Percentiles rank a stretch among this genome's conserved stretches.
Conservation (phyloP, 2,888 invertebrate genomes). For the Calameuta pallipes region DNA sequence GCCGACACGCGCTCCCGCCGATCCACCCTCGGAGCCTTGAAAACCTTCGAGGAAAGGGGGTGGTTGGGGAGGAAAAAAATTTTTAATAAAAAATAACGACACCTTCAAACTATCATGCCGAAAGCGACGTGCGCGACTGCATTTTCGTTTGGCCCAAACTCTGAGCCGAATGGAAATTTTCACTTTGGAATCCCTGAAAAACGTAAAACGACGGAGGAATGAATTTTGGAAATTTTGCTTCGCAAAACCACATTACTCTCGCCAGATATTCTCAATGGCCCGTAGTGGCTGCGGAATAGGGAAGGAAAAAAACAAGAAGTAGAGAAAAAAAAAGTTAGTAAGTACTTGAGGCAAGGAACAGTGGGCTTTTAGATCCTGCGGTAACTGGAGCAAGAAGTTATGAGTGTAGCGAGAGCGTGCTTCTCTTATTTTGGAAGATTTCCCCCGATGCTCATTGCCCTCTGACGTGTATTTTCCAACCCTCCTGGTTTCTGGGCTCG, state of each 20-base stretch:
- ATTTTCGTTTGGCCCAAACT: not conserved
- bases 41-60: slow-evolving; percentile 13
- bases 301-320: not conserved
- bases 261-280: not conserved
- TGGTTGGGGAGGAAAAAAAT: slow-evolving; percentile 11
- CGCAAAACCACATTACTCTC: not conserved
- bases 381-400: slow-evolving; percentile 13
- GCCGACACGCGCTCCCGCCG: slow-evolving; percentile 10
- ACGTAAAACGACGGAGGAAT: not conserved
- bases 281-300: not conserved
- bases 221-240: not conserved
- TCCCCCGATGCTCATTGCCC: slow-evolving; percentile 57
- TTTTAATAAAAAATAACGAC: not conserved
- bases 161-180: too few relatives aligned
- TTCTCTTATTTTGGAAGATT: slow-evolving; percentile 55
- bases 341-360: not conserved
- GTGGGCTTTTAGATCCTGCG: slow-evolving; percentile 9
- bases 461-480: slow-evolving; percentile 15
- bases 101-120: not conserved
- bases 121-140: slow-evolving; percentile 11
- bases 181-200: not conserved
- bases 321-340: not conserved
- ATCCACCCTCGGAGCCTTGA: not conserved
- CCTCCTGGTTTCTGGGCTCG: not conserved
- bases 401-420: slow-evolving; percentile 22